Evolutionary conservation across 2,113 vertebrate genomes (phyloP).

Genomic region (Fulmarus glacialis): DNA sequence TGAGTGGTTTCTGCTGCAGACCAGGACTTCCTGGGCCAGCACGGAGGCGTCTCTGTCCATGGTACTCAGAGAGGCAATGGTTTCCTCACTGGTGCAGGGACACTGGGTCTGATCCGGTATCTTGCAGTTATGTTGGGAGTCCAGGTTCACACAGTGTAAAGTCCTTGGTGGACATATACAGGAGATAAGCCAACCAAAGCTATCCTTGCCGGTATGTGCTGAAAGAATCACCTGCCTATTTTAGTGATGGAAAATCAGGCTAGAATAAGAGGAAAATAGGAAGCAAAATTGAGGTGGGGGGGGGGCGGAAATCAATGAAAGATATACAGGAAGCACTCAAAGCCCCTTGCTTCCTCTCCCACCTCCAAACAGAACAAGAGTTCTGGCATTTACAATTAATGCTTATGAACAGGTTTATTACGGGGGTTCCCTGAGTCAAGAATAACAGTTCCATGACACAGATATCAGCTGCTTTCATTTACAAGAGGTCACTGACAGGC

Average conservation of each 20-base stretch:
- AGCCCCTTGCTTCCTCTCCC: background rate
- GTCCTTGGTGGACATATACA: background rate
- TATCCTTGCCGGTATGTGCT: background rate
- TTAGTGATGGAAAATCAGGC: background rate
- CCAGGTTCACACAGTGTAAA: background rate
- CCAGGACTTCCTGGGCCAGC: no score
- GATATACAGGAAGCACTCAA: background rate
- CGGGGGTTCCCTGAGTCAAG: background rate
- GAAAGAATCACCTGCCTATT: background rate
- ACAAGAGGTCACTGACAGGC: constrained; percentile 14
- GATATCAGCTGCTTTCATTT: constrained; percentile 20
- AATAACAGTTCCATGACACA: background rate
- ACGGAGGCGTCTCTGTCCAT: constrained; percentile 19
- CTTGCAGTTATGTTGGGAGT: fast-evolving
- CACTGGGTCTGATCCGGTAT: fast-evolving
- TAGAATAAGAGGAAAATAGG: background rate
- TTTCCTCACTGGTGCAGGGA: background rate
- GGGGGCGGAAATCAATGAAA: background rate
- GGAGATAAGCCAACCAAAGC: background rate
- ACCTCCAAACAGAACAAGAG: background rate
- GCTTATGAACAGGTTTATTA: background rate
- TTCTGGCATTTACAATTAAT: background rate
- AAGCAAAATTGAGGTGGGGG: background rate
- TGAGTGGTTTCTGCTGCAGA: background rate
- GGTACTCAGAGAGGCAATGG: background rate